Evolutionary conservation across 2,888 invertebrate genomes (phyloP), one percentile per base, ranked within the genome.

Genomic region (Tethea ocularis): DNA sequence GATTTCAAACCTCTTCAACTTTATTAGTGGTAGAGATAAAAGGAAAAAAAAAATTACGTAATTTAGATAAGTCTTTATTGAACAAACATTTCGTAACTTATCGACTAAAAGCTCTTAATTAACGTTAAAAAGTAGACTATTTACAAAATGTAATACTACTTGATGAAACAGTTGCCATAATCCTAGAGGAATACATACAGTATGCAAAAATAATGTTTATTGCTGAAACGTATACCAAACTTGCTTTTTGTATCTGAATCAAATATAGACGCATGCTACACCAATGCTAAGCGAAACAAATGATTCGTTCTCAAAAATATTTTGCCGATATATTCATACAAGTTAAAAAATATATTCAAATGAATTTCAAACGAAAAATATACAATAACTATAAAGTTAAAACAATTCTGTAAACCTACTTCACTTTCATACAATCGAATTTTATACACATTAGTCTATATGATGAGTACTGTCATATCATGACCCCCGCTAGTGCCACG

Each of bases 31-130:
- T n/a, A n/a, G n/a, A n/a, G n/a, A n/a, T 26, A 7, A 26, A 26
- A 6, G 26, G 51, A 61, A 68, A 66, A 64, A 67, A 26, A 66
- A 67, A 52, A 58, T 57, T 65, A 41, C 6, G 2, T 52, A 57
- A 67, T 74, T 68, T 72, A 63, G 74, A 80, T 62, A 74, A 72
- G 68, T 81, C 79, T 89, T 88, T 88, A 88, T 84, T 88, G 74
- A 84, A 84, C 80, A 75, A 82, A 78, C 72, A 83, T 77, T 79
- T 78, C 74, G 69, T 76, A 83, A 78, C 74, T 81, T 80, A 83
- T 72, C 67, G 74, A 77, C 81, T 80, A 83, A 63, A 75, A 78
- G 77, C 75, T 73, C 72, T 74, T 76, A 78, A 71, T 62, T 71
- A 59, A 71, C 65, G 63, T 62, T 75, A 68, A 66, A 62, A 68